A percentile compares a stretch with the other conserved stretches of the same genome.
Evolutionary conservation across 37 sponge, comb jelly and placozoan genomes (phyloP).

Genomic region (Agelas oroides): DNA sequence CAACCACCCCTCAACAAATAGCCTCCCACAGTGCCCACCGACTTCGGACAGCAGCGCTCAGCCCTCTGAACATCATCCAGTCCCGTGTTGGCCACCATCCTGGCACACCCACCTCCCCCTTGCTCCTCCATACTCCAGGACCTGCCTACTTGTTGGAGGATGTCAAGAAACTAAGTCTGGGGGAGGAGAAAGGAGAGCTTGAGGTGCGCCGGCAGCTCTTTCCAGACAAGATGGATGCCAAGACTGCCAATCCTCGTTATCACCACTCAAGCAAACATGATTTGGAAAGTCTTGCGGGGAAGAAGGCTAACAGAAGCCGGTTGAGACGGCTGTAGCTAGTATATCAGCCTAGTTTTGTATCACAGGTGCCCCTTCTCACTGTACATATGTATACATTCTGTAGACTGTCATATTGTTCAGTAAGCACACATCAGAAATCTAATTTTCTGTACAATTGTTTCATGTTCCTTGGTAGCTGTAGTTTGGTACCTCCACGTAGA

Average conservation of each 20-base stretch:
- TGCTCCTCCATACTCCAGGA: conserved; percentile 1
- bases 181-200: not conserved
- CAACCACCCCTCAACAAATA: not conserved
- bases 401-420: too few species aligned
- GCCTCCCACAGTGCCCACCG: not conserved
- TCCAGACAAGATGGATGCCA: not conserved
- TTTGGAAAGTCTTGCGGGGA: not conserved
- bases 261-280: not conserved
- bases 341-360: not conserved
- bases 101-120: not conserved
- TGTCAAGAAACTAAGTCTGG: conserved; percentile 39
- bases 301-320: conserved; percentile 7
- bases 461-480: too few species aligned
- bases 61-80: conserved; percentile 42
- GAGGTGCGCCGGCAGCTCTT: conserved; percentile 27
- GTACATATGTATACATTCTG: too few species aligned
- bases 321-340: conserved; percentile 6
- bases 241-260: not conserved
- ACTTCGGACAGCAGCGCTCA: not conserved
- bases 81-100: not conserved
- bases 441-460: too few species aligned
- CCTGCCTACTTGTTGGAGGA: conserved; percentile 27
- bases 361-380: too few species aligned
- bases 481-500: too few species aligned
- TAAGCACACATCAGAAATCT: too few species aligned